A percentile compares a stretch with the other conserved stretches of the same genome.
Evolutionary conservation across 2,113 vertebrate genomes (phyloP).

Genomic region (Serilophus lunatus): DNA sequence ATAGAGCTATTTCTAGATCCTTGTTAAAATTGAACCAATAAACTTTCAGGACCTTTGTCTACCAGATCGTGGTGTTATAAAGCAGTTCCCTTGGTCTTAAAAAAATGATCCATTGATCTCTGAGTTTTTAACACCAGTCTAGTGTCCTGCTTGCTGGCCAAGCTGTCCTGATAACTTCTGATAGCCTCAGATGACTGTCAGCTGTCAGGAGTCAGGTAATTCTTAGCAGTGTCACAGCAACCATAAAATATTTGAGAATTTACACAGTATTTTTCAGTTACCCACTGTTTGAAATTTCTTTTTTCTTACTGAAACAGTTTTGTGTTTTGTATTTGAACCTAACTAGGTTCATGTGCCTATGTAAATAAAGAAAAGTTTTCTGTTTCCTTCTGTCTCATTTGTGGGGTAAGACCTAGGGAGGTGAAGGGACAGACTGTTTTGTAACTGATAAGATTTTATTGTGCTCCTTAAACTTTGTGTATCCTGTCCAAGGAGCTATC

Average conservation of each 20-base stretch:
- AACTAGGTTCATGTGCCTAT: not conserved
- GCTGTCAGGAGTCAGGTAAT: no score
- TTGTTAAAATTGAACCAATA: not conserved
- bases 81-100: not conserved
- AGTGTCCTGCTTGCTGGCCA: not conserved
- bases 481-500: fast-evolving
- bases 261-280: not conserved
- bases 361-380: not conserved
- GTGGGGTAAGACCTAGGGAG: fast-evolving
- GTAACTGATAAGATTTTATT: fast-evolving
- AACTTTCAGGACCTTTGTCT: not conserved
- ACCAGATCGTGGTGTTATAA: not conserved
- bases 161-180: not conserved
- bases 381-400: not conserved
- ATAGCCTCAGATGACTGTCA: not conserved
- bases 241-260: not conserved
- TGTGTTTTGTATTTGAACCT: not conserved
- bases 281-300: not conserved
- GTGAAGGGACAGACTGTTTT: fast-evolving
- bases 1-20: not conserved
- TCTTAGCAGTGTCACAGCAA: not conserved
- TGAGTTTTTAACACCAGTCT: not conserved
- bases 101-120: not conserved
- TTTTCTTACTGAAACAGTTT: not conserved
- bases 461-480: fast-evolving